Percentiles rank a stretch among this genome's conserved stretches.
These are phyloP conservation scores for Phyllostomus hastatus DNA, from an alignment of 2,113 vertebrate genomes.

Conservation along the genomic window DNA sequence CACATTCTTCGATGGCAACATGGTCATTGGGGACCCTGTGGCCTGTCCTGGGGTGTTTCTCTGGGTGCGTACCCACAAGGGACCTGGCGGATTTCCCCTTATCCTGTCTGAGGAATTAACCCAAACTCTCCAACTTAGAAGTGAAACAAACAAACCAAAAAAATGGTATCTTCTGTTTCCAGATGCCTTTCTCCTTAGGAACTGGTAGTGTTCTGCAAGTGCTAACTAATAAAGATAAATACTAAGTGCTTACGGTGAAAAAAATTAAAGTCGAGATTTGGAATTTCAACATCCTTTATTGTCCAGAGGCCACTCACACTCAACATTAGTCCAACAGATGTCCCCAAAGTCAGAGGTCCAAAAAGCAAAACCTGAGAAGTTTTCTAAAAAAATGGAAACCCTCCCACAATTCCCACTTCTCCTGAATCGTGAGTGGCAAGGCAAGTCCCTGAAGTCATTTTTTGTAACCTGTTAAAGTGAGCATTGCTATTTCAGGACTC, in stretches of 20 bases:
- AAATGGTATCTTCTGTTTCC: neutral
- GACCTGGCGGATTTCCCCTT: neutral
- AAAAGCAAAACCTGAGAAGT: constrained; percentile 12
- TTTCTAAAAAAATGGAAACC: neutral
- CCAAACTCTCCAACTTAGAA: constrained; percentile 38
- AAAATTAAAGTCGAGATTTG: neutral
- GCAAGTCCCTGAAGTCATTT: neutral
- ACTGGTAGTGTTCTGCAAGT: neutral
- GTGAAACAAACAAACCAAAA: constrained; percentile 40
- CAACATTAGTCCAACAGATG: constrained; percentile 27
- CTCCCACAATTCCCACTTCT: neutral
- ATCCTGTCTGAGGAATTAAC: neutral
- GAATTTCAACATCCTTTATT: constrained; percentile 28
- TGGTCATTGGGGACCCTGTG: neutral
- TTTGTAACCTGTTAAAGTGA: neutral
- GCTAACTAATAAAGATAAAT: neutral
- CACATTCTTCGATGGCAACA: constrained; percentile 18
- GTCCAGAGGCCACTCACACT: neutral
- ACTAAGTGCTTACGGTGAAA: neutral
- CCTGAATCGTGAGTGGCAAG: neutral
- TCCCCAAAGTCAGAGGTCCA: neutral
- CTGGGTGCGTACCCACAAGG: neutral
- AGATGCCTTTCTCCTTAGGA: neutral
- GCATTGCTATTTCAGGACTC: neutral
- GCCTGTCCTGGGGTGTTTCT: constrained; percentile 12